Percentiles rank a stretch among this genome's conserved stretches.
Conservation (phyloP, 2,113 vertebrate genomes). For the Falco punctatus region DNA sequence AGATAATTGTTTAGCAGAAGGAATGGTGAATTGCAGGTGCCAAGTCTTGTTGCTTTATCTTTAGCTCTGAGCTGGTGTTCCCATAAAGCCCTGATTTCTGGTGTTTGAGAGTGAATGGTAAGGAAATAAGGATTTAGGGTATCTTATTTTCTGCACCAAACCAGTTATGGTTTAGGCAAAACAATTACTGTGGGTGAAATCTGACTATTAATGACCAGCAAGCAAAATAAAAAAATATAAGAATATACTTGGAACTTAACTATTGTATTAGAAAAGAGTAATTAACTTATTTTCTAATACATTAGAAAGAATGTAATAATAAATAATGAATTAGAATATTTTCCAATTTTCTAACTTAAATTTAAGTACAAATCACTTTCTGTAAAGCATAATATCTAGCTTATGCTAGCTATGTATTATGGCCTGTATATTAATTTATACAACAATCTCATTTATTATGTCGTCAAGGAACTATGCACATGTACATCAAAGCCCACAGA, state of each 20-base stretch:
- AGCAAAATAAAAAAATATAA: not conserved
- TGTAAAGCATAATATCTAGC: not conserved
- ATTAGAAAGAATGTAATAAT: not conserved
- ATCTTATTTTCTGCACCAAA: not conserved
- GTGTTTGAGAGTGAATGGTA: not conserved
- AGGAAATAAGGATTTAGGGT: not conserved
- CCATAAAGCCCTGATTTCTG: not conserved
- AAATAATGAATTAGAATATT: not conserved
- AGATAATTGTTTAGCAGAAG: not conserved
- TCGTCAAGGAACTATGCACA: slow-evolving; percentile 35
- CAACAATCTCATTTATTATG: slow-evolving; percentile 50
- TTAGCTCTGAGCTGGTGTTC: not conserved
- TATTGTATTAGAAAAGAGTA: not conserved
- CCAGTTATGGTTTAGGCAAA: not conserved
- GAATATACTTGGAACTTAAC: not conserved
- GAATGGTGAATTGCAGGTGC: not conserved
- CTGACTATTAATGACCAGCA: not conserved
- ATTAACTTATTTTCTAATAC: not conserved
- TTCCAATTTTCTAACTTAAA: not conserved
- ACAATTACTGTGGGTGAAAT: not conserved
- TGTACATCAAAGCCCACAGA: slow-evolving; percentile 48
- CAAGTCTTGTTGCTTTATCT: not conserved
- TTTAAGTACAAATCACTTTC: not conserved
- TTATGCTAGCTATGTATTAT: slow-evolving; percentile 26
- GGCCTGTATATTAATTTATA: slow-evolving; percentile 58